These are phyloP conservation scores for Colaptes auratus DNA, from an alignment of 2,113 vertebrate genomes.

Conservation along the genomic window DNA sequence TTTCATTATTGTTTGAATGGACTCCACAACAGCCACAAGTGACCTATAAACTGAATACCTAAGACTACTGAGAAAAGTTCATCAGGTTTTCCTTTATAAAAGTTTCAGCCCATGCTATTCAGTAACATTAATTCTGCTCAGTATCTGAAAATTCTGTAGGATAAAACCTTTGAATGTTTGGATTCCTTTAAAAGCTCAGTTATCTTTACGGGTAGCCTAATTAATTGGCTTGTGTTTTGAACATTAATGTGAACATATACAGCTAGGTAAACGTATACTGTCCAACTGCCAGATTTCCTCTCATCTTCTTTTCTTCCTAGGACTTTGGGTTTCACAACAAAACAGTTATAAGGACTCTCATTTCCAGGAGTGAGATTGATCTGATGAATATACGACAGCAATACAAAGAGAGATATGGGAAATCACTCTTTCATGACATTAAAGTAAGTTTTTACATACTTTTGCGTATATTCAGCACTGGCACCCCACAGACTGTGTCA, in stretches of 20 bases:
- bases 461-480: background rate
- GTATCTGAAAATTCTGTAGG: background rate
- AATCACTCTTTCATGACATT: constrained; percentile 81
- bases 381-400: constrained; percentile 75
- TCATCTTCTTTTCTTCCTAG: constrained; percentile 45
- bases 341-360: constrained; percentile 80
- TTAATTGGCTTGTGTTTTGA: background rate
- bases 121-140: background rate
- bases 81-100: background rate
- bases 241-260: background rate
- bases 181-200: background rate
- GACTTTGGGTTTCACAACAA: constrained; percentile 84
- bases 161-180: background rate
- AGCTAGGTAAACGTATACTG: background rate
- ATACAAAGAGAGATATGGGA: constrained; percentile 82
- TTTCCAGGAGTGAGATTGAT: constrained; percentile 84
- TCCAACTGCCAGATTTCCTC: background rate
- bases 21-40: background rate
- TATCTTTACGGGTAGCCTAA: background rate
- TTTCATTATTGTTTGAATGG: background rate
- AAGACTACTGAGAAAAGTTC: background rate
- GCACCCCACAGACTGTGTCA: background rate
- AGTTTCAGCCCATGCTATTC: background rate
- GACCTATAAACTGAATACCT: background rate
- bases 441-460: constrained; percentile 71